These are phyloP conservation scores for Ciconia maguari DNA, from an alignment of 2,113 vertebrate genomes.

Conservation along the genomic window DNA sequence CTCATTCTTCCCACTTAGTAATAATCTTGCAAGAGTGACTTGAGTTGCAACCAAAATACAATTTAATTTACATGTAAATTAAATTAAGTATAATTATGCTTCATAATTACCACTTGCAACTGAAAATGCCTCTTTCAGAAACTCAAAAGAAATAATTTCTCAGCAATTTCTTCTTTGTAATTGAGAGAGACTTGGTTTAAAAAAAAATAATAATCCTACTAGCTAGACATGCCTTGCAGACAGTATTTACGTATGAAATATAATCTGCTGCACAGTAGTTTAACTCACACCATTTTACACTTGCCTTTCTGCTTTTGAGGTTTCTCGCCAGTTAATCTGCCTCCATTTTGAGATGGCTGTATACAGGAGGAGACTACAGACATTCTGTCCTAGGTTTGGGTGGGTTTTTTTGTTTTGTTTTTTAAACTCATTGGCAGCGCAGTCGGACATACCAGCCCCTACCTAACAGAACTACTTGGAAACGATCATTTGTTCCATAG, in stretches of 20 bases:
- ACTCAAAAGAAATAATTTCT: slow-evolving; percentile 14
- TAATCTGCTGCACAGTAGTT: background rate
- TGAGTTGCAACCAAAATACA: slow-evolving; percentile 43
- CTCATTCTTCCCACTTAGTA: slow-evolving; percentile 22
- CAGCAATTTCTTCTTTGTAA: slow-evolving; percentile 21
- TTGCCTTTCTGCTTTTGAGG: background rate
- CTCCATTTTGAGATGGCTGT: background rate
- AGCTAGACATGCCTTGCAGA: background rate
- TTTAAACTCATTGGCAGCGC: background rate
- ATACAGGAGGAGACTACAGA: background rate
- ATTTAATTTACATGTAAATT: slow-evolving; percentile 67
- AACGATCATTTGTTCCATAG: accelerated
- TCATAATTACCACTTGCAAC: slow-evolving; percentile 50
- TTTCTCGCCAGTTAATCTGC: background rate
- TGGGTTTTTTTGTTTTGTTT: background rate
- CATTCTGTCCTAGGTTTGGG: background rate
- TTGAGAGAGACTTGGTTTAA: background rate
- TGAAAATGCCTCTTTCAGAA: slow-evolving; percentile 37
- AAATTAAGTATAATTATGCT: slow-evolving; percentile 53
- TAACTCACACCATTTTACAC: background rate
- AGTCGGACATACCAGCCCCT: background rate
- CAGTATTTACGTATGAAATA: background rate
- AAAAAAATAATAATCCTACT: background rate
- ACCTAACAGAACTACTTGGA: background rate
- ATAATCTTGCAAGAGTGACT: slow-evolving; percentile 5